Base-by-base conservation (phyloP, 1,140 invertebrate species). In the Venustaconcha ellipsiformis region DNA sequence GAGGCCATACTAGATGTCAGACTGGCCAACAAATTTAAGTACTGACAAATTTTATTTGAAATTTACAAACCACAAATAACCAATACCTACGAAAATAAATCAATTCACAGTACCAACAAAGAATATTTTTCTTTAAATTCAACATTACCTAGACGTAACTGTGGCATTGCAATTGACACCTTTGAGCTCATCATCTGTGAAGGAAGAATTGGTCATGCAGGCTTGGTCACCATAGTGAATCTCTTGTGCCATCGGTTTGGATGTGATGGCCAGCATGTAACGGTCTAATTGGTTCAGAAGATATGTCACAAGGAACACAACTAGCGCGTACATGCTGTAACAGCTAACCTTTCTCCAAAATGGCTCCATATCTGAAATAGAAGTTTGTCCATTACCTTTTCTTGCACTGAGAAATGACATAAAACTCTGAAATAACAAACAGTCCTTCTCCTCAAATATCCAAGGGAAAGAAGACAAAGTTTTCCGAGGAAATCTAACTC, bases 161-260 rank as follows among this genome's bases (percentile, higher is more conserved):
- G 71, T 65, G 4, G 65, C 78, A 60, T 80, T 71, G 79, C 82
- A 84, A 60, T 79, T 81, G 1, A 78, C 59, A 11, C 70, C 70
- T 5, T 65, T 65, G 37, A 72, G 14, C 23, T 79, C 72, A 26
- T 23, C 67, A 17, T 75, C 72, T 1, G 76, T 72, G 57, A 80
- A 81, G 8, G 81, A 80, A 14, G 75, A 72, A 70, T 96, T 96
- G 48, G 95, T 90, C 90, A 96, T 93, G 86, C 96, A 98, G 11
- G 94, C 92, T 84, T 94, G 94, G 89, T 98, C 96, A 8, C 96
- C 96, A 83, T 96, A 98, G 82, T 96, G 94, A 62, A 97, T 82
- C 48, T 89, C 90, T 79, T 90, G 90, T 13, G 90, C 89, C 71
- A 90, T 84, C 3, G 89, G 85, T 66, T 85, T 86, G 57, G 87